These are phyloP conservation scores for Acronicta aceris DNA, from an alignment of 2,888 invertebrate species.

Conservation along the genomic window DNA sequence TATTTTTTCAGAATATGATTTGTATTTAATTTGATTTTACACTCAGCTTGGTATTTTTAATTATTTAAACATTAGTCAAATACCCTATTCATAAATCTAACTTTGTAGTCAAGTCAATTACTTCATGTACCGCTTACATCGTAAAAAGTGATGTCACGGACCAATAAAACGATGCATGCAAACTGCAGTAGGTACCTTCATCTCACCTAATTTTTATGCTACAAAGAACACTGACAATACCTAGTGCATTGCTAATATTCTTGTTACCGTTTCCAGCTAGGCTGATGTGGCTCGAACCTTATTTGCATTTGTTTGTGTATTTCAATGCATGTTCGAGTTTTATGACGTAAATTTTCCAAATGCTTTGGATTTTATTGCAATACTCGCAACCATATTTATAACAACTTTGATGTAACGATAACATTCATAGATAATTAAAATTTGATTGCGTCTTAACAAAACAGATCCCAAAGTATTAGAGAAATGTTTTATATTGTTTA, in stretches of 20 bases:
- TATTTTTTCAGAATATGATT: no score
- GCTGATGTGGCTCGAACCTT: slow-evolving; percentile 5
- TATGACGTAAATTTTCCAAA: slow-evolving; percentile 13
- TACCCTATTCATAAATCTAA: slow-evolving; percentile 6
- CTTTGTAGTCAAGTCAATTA: neutral
- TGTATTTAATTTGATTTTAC: no score
- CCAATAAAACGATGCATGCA: slow-evolving; percentile 8
- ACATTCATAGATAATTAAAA: slow-evolving; percentile 10
- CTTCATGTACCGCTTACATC: slow-evolving; percentile 10
- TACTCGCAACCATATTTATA: slow-evolving; percentile 13
- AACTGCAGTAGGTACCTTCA: slow-evolving; percentile 19
- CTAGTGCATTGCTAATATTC: slow-evolving; percentile 20
- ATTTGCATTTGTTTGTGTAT: slow-evolving; percentile 1
- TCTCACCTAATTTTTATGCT: slow-evolving; percentile 28
- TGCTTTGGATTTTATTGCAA: slow-evolving; percentile 4
- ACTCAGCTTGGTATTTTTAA: no score
- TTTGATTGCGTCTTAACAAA: slow-evolving; percentile 11
- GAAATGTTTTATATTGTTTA: neutral
- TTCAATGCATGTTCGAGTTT: neutral
- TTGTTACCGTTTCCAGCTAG: slow-evolving; percentile 9
- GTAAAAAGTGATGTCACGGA: slow-evolving; percentile 21
- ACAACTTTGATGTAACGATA: slow-evolving; percentile 15
- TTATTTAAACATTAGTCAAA: no score
- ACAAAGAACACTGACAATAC: slow-evolving; percentile 18
- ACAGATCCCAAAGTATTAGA: slow-evolving; percentile 11